Evolutionary conservation across 2,797 vertebrate genomes (phyloP), one percentile per base, ranked within the genome.

Genomic region (Arnoldichthys spilopterus): DNA sequence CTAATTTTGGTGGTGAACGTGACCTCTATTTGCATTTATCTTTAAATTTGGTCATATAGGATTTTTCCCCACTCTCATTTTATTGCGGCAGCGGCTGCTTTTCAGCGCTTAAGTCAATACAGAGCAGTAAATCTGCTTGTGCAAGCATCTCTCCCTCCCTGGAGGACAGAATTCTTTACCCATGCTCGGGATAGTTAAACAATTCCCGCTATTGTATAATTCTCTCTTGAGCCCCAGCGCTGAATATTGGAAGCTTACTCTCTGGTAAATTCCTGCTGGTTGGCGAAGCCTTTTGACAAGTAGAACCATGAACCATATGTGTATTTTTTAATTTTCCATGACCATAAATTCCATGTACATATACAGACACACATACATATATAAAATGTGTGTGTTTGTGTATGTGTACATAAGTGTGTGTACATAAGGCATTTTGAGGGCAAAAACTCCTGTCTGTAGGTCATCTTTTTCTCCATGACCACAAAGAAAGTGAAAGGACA

Each of bases 71-170:
- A 59, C 59, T 82, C 74, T 34, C 18, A 51, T 86, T 88, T 37
- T 83, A 82, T 71, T 85, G 63, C 49, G 78, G 85, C 84, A 53
- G 82, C 72, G 81, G 85, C 87, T 87, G 85, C 82, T 83, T 86
- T 89, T 88, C 85, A 84, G 81, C 84, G 88, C 86, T 88, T 88
- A 87, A 92, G 90, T 92, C 91, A 90, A 92, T 91, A 92, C 78
- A 85, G 88, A 87, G 89, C 89, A 86, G 84, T 90, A 88, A 90
- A 92, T 92, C 86, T 92, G 90, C 91, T 90, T 89, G 89, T 90
- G 89, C 88, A 91, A 90, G 91, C 90, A 89, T 78, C 85, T 90
- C 86, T 86, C 82, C 34, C 82, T 82, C 88, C 59, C 28, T 80
- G 83, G 88, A 89, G 83, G 83, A 81, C 58, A 64, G 76, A 86